Conservation (phyloP, 2,888 invertebrate species). For the Cerastoderma edule region DNA sequence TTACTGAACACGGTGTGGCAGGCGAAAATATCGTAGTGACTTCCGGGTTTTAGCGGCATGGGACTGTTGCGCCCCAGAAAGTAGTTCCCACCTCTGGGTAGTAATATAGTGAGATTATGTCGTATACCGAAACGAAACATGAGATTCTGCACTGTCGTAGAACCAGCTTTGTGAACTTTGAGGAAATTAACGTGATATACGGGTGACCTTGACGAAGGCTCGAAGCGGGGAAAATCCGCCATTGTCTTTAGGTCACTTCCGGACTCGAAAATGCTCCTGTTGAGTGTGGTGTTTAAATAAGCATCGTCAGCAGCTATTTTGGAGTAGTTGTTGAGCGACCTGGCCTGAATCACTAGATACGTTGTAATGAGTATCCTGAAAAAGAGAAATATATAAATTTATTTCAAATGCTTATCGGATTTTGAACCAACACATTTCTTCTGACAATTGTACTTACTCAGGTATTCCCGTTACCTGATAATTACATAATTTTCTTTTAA, state of each 20-base stretch:
- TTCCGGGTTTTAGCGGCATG: conserved; percentile 9
- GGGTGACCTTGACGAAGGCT: too few relatives aligned
- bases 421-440: too few relatives aligned
- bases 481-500: not conserved
- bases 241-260: too few relatives aligned
- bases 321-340: too few relatives aligned
- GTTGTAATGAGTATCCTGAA: not conserved
- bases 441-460: too few relatives aligned
- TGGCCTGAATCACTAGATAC: not conserved
- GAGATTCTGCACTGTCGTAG: conserved; percentile 25
- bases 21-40: conserved; percentile 54
- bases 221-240: too few relatives aligned
- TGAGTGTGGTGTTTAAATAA: too few relatives aligned
- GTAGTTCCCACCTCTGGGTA: conserved; percentile 12
- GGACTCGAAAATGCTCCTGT: too few relatives aligned
- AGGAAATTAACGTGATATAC: conserved; percentile 19
- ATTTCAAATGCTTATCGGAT: too few relatives aligned
- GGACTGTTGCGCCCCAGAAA: not conserved
- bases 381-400: not conserved
- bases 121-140: conserved; percentile 16
- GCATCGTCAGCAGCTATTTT: too few relatives aligned
- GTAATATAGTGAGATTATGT: conserved; percentile 16
- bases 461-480: too few relatives aligned
- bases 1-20: conserved; percentile 55
- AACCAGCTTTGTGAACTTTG: conserved; percentile 29